Evolutionary conservation across 2,888 invertebrate species (phyloP).

Genomic region (Gastrophysa polygoni): DNA sequence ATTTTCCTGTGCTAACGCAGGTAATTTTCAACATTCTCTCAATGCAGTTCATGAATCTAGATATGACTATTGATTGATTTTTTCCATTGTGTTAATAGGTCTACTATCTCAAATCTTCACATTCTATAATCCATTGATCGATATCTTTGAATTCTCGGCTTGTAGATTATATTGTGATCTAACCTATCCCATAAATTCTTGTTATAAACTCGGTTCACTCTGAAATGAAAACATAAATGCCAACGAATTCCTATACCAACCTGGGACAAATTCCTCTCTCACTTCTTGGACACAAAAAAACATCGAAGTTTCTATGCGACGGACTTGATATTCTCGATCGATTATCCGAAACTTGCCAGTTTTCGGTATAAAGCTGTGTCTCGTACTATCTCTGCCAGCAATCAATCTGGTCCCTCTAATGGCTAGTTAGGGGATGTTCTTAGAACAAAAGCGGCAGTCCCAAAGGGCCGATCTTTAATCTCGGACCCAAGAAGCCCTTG

Average conservation of each 20-base stretch:
- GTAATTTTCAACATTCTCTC: no score
- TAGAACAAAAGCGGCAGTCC: slow-evolving; percentile 35
- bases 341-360: slow-evolving; percentile 26
- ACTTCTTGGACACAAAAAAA: background rate
- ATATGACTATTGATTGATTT: no score
- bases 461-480: slow-evolving; percentile 36
- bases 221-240: background rate
- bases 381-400: slow-evolving; percentile 31
- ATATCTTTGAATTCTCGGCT: no score
- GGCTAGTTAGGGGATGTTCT: slow-evolving; percentile 34
- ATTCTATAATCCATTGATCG: no score
- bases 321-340: slow-evolving; percentile 22
- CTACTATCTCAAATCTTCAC: no score
- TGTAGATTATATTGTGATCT: background rate
- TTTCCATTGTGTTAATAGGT: no score
- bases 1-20: no score
- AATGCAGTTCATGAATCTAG: no score
- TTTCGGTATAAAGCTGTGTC: slow-evolving; percentile 29
- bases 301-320: background rate
- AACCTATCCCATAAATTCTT: background rate
- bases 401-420: slow-evolving; percentile 32
- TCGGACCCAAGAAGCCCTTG: slow-evolving; percentile 21
- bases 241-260: background rate
- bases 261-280: background rate
- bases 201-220: background rate